Evolutionary conservation across 2,888 invertebrate species (phyloP).

Genomic region (Caenorhabditis auriculariae): DNA sequence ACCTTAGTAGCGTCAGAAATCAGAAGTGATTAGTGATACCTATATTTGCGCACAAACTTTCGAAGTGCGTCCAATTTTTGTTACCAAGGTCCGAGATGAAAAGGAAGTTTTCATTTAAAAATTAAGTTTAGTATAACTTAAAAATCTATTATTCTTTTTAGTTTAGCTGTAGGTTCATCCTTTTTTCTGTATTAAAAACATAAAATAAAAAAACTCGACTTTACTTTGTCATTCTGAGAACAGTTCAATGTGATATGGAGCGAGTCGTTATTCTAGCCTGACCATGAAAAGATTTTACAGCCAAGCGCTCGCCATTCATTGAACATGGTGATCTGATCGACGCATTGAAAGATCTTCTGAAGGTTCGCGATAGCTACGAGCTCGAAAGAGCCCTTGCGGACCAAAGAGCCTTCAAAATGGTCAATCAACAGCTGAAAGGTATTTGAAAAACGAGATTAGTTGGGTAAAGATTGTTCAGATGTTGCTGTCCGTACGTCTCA

Average conservation of each 20-base stretch:
- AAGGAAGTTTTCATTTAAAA: no score
- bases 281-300: neutral
- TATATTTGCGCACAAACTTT: no score
- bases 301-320: conserved; percentile 13
- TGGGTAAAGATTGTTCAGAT: conserved; percentile 1
- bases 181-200: no score
- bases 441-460: neutral
- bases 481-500: conserved; percentile 10
- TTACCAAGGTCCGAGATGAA: no score
- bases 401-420: neutral
- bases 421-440: conserved; percentile 9
- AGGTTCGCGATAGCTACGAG: neutral
- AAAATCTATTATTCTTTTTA: no score
- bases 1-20: no score
- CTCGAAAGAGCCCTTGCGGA: neutral
- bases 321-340: neutral
- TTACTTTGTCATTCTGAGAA: neutral
- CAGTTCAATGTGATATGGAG: neutral
- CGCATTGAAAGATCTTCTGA: neutral
- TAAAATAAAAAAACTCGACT: no score
- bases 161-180: no score
- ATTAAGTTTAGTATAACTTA: no score
- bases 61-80: no score
- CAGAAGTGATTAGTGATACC: no score
- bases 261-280: neutral